phyloP scores from a whole-genome alignment of 1,140 invertebrate species.

The Rhopalosiphum padi region DNA sequence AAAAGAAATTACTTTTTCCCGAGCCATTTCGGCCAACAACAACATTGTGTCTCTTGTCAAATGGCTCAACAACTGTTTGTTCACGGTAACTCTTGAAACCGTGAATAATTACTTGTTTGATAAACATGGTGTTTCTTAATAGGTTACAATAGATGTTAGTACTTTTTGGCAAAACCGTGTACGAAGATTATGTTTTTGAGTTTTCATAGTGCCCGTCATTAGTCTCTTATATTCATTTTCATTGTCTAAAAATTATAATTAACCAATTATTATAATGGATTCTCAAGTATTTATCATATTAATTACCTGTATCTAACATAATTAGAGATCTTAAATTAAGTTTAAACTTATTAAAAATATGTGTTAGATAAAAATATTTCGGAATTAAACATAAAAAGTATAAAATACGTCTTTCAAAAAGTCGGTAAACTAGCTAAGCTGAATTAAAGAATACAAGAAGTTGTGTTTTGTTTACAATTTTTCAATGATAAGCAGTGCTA shows the following conservation, averaged over 20 bases:
- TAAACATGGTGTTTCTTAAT: conserved; percentile 58
- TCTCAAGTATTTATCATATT: not conserved
- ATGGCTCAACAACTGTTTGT: conserved; percentile 97
- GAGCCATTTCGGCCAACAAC: conserved; percentile 96
- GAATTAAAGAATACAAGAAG: conserved; percentile 42
- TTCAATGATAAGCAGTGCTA: conserved; percentile 55
- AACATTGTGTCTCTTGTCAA: conserved; percentile 97
- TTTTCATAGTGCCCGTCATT: conserved; percentile 39
- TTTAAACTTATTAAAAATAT: conserved; percentile 19
- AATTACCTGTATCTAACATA: conserved; percentile 32
- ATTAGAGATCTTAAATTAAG: not conserved
- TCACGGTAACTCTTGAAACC: conserved; percentile 99
- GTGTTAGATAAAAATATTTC: not conserved
- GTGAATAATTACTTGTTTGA: conserved; percentile 94
- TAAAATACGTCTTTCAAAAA: conserved; percentile 42
- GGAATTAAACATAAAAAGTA: not conserved
- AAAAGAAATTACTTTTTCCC: conserved; percentile 99
- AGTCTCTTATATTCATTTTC: not conserved
- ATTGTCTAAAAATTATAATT: conserved; percentile 40
- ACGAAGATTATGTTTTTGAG: conserved; percentile 37
- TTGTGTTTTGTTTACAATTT: conserved; percentile 56
- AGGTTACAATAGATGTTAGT: not conserved
- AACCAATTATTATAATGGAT: not conserved
- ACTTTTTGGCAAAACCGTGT: conserved; percentile 38
- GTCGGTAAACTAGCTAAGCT: conserved; percentile 36